Evolutionary conservation across 2,113 vertebrate species (phyloP).

Genomic region (Sylvia atricapilla): DNA sequence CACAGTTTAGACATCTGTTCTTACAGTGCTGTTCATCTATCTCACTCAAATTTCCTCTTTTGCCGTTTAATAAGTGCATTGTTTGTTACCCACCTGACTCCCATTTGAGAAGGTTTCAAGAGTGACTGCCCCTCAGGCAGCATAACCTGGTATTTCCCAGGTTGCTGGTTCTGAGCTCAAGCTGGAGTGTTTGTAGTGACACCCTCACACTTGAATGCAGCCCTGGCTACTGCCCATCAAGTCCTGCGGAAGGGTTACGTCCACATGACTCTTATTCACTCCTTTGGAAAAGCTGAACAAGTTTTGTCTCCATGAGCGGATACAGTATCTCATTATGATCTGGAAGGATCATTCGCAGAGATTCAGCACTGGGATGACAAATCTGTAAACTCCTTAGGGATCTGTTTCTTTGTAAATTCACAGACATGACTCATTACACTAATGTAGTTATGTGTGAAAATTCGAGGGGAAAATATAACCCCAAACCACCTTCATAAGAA

Average conservation of each 20-base stretch:
- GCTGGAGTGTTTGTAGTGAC: neutral
- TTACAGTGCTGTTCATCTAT: neutral
- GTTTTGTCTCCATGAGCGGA: neutral
- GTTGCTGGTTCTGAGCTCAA: neutral
- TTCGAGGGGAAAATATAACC: conserved; percentile 10
- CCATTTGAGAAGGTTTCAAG: neutral
- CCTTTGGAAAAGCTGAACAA: neutral
- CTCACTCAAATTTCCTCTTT: neutral
- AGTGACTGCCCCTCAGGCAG: neutral
- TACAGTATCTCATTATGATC: neutral
- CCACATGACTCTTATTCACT: neutral
- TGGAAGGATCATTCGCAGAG: neutral
- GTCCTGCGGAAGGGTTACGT: neutral
- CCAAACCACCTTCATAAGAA: neutral
- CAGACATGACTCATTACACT: conserved; percentile 34
- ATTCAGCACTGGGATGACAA: neutral
- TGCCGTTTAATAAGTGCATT: neutral
- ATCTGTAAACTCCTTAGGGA: neutral
- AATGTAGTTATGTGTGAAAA: conserved; percentile 34
- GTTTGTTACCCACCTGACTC: neutral
- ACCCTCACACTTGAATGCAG: neutral
- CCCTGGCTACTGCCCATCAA: neutral
- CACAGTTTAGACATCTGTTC: neutral
- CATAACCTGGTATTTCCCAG: neutral
- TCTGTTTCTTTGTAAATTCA: conserved; percentile 21